Evolutionary conservation across 2,888 invertebrate genomes (phyloP), one percentile per base, ranked within the genome.

Genomic region (Leptopilina syphax): DNA sequence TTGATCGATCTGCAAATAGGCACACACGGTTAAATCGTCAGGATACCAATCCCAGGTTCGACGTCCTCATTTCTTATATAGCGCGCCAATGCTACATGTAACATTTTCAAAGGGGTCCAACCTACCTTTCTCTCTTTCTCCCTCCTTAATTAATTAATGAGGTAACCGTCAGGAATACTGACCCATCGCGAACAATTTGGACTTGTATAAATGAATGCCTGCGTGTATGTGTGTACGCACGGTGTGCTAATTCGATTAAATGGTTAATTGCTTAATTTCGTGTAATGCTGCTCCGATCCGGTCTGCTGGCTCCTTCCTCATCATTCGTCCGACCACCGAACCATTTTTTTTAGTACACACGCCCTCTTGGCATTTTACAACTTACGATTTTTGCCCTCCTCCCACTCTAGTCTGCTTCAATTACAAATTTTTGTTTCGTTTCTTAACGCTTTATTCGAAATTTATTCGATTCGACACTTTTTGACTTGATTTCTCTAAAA

Each of bases 221-320:
- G 12, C 10, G 12, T 50, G 12, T 50, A 50, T 50, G 12, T 50
- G 12, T 50, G 12, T 50, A 81, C 83, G 83, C 87, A 87, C 86
- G 85, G 85, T 87, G 87, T 86, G 89, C 87, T 89, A 90, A 90
- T 90, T 90, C 90, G 88, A 89, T 88, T 89, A 90, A 90, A 90
- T 89, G 88, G 87, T 90, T 90, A 90, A 90, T 90, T 90, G 89
- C 90, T 90, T 90, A 90, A 90, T 90, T 90, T 87, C 88, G 87
- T 87, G 90, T 89, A 90, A 90, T 90, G 87, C 89, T 84, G 83
- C 85, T 85, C 83, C 85, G 86, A 87, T 87, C 85, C 86, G 85
- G 84, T 83, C 79, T 82, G 84, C 81, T 85, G 85, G 67, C 84
- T 79, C 77, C 77, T 81, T 80, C 81, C 81, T 76, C 78, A 77